Percentiles rank a stretch among this genome's conserved stretches.
These are phyloP conservation scores for Diabrotica balteata DNA, from an alignment of 2,888 invertebrate species.

Conservation along the genomic window DNA sequence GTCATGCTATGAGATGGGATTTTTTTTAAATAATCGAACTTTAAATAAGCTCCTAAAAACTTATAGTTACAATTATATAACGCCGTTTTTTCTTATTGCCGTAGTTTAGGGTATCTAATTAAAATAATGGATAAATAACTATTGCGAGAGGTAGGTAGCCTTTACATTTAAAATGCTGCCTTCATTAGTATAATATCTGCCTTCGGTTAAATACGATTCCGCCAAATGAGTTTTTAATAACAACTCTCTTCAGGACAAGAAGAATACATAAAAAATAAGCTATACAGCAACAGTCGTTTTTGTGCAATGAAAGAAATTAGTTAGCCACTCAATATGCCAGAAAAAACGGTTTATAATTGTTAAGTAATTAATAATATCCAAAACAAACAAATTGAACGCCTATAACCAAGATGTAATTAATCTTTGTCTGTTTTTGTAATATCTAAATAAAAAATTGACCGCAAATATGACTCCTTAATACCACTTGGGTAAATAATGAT, in stretches of 20 bases:
- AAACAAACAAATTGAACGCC: constrained; percentile 1
- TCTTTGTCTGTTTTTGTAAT: too few species aligned
- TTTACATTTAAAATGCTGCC: background rate
- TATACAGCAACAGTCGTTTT: too few species aligned
- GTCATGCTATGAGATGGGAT: too few species aligned
- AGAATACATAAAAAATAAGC: background rate
- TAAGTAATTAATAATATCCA: background rate
- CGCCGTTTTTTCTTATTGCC: too few species aligned
- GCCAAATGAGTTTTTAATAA: constrained; percentile 26
- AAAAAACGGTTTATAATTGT: background rate
- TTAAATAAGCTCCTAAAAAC: too few species aligned
- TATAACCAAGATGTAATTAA: background rate
- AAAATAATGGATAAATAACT: constrained; percentile 14
- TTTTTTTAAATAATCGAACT: too few species aligned
- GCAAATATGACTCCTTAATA: too few species aligned
- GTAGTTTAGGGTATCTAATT: background rate
- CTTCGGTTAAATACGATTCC: constrained; percentile 18
- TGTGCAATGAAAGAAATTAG: too few species aligned
- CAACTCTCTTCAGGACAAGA: background rate
- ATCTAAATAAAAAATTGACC: too few species aligned
- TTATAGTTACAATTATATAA: too few species aligned
- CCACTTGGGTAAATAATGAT: too few species aligned
- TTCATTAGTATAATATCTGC: constrained; percentile 23
- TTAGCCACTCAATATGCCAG: too few species aligned
- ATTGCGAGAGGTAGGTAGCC: constrained; percentile 11